phyloP scores from a whole-genome alignment of 2,113 vertebrate species.

The Bufo gargarizans region DNA sequence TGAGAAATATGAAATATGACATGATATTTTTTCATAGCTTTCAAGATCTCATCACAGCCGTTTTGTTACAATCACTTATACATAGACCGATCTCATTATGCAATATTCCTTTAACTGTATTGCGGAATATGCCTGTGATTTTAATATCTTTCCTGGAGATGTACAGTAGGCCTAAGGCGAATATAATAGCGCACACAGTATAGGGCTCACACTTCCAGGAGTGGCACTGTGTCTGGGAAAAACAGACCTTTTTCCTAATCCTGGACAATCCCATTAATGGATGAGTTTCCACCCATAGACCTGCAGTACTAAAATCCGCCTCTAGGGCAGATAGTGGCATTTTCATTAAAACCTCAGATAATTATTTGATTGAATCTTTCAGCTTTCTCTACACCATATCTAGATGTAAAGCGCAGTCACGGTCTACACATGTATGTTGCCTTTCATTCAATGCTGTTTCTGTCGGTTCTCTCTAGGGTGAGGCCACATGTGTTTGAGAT shows the following conservation, averaged over 20 bases:
- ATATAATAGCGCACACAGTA: not conserved
- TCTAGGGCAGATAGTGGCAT: not conserved
- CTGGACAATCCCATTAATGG: too few species aligned
- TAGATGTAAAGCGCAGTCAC: not conserved
- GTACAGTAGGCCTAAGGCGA: not conserved
- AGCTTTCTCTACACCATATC: not conserved
- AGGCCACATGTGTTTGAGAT: too few species aligned
- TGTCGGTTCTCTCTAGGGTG: not conserved
- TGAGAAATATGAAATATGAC: conserved; percentile 22
- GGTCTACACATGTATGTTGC: not conserved
- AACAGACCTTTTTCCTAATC: not conserved
- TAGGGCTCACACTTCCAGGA: not conserved
- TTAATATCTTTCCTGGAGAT: not conserved
- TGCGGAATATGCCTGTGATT: not conserved
- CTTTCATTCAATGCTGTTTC: not conserved
- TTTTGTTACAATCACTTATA: conserved; percentile 8
- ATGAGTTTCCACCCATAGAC: too few species aligned
- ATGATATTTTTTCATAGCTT: conserved; percentile 19
- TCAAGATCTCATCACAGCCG: not conserved
- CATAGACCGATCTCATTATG: not conserved
- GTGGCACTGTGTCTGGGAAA: not conserved
- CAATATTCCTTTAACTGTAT: not conserved
- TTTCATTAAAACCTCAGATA: too few species aligned
- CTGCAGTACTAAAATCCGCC: not conserved
- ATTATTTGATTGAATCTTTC: not conserved